phyloP scores from a whole-genome alignment of 2,113 vertebrate species.

The Gyps fulvus region DNA sequence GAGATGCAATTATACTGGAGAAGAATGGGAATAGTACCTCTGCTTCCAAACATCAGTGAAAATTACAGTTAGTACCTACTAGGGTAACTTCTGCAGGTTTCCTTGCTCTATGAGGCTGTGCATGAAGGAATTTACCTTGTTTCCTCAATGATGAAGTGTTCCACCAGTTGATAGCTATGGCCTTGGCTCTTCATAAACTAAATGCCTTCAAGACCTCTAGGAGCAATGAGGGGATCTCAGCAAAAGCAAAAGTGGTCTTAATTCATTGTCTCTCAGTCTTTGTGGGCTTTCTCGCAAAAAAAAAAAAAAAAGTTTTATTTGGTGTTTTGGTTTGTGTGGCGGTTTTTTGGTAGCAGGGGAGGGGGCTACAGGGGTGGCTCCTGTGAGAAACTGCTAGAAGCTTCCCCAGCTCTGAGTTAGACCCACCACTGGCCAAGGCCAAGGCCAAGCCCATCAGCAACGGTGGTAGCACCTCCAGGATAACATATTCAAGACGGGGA shows the following conservation, averaged over 20 bases:
- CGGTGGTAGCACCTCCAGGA: no score
- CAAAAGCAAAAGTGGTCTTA: not conserved
- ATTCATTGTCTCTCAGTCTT: not conserved
- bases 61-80: not conserved
- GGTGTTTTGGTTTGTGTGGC: no score
- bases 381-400: no score
- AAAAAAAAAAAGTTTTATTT: not conserved
- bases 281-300: not conserved
- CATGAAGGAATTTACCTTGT: not conserved
- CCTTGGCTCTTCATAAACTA: not conserved
- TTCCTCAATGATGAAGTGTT: not conserved
- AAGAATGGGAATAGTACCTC: not conserved
- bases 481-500: no score
- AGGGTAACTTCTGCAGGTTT: not conserved
- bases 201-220: not conserved
- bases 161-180: not conserved
- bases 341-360: no score
- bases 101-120: not conserved
- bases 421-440: no score
- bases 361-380: no score
- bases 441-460: no score
- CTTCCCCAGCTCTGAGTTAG: no score
- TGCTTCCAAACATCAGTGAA: not conserved
- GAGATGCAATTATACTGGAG: not conserved
- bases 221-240: not conserved